Base-by-base conservation (phyloP, 2,797 vertebrate species). In the Diplodus sargus region DNA sequence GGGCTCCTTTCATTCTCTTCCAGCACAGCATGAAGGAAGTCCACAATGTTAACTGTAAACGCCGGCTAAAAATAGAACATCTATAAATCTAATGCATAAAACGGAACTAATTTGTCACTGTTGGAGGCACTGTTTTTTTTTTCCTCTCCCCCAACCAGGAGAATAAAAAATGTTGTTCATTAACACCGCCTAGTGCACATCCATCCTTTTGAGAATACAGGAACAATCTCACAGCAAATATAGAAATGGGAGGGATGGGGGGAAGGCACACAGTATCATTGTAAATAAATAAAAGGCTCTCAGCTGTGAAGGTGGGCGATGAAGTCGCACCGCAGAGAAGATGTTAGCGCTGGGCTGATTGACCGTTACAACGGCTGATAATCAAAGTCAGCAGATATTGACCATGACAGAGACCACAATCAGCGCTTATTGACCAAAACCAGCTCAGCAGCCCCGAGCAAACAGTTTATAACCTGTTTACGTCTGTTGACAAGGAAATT, bases 371-470 rank as follows among this genome's bases (percentile, higher is more conserved):
- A 86, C 82, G 70, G 84, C 88, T 91, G 89, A 93, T 90, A 91
- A 93, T 94, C 91, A 91, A 93, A 93, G 88, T 86, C 85, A 90
- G 86, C 86, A 90, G 70, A 89, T 92, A 94, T 87, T 93, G 93
- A 94, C 90, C 91, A 90, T 83, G 89, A 89, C 89, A 83, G 80
- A 91, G 85, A 86, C 83, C 86, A 87, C 89, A 92, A 94, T 91
- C 88, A 89, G 85, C 25, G 57, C 68, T 83, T 92, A 92, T 93
- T 92, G 93, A 94, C 85, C 80, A 89, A 75, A 78, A 87, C 86
- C 62, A 79, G 72, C 78, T 82, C 71, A 79, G 84, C 70, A 77
- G 74, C 77, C 81, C 79, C 9, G 73, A 89, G 84, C 82, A 87
- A 84, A 85, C 77, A 48, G 71, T 91, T 91, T 65, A 92, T 89